A percentile compares a stretch with the other conserved stretches of the same genome.
Evolutionary conservation across 2,888 invertebrate species (phyloP).

Genomic region (Furcula furcula): DNA sequence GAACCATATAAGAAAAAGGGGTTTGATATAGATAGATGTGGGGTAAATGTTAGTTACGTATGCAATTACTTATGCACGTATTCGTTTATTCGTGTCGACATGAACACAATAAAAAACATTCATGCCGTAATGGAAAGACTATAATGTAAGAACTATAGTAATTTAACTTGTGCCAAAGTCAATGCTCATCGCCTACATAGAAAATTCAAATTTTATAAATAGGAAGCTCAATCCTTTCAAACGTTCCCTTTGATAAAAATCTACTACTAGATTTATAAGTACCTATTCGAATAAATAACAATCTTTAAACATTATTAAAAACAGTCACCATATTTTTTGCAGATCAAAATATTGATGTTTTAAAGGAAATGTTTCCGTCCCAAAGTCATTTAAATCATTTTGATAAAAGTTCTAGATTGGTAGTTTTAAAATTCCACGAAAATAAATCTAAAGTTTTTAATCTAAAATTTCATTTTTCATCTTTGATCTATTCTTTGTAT

Average conservation of each 20-base stretch:
- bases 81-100: too few species aligned
- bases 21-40: too few species aligned
- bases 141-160: not conserved
- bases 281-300: constrained; percentile 1
- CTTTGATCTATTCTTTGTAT: constrained; percentile 41
- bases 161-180: constrained; percentile 34
- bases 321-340: constrained; percentile 21
- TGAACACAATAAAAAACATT: too few species aligned
- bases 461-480: constrained; percentile 39
- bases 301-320: not conserved
- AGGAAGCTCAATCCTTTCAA: constrained; percentile 18
- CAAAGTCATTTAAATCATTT: constrained; percentile 74
- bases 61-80: too few species aligned
- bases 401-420: constrained; percentile 47
- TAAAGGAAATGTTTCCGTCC: constrained; percentile 77
- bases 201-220: not conserved
- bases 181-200: constrained; percentile 22
- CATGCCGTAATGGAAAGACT: too few species aligned
- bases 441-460: constrained; percentile 38
- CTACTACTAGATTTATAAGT: constrained; percentile 12
- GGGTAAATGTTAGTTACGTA: too few species aligned
- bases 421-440: constrained; percentile 46
- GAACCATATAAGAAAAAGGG: too few species aligned
- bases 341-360: constrained; percentile 35
- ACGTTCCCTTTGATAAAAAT: constrained; percentile 8